Evolutionary conservation across 1,140 invertebrate genomes (phyloP), one percentile per base, ranked within the genome.

Genomic region (Colletes latitarsis): DNA sequence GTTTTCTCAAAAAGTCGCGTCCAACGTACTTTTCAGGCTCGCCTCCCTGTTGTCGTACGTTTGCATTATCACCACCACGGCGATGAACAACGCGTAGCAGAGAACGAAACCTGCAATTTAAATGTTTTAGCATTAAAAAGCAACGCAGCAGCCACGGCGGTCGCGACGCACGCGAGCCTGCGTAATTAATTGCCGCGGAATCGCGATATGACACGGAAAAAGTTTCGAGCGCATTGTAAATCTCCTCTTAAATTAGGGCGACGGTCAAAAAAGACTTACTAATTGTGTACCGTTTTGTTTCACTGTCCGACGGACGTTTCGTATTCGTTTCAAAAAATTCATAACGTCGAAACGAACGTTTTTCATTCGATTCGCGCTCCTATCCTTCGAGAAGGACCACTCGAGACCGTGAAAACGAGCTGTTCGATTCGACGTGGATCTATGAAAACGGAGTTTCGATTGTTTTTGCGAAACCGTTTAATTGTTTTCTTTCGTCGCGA

Each of bases 31-130:
- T 88, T 90, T 91, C 6, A 79, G 58, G 57, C 55, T 88, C 53
- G 83, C 78, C 77, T 90, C 85, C 49, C 83, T 90, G 74, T 62
- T 94, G 8, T 90, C 90, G 46, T 87, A 83, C 12, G 89, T 76
- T 53, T 93, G 93, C 92, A 91, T 95, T 60, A 94, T 74, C 30
- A 96, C 89, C 8, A 96, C 95, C 17, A 93, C 92, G 0, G 93
- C 10, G 52, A 96, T 95, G 87, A 96, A 96, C 1, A 95, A n/a
- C 15, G 93, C 79, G 85, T 96, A 96, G 57, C 95, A 82, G 19
- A 92, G 52, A 30, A 96, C 93, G 83, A 95, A 95, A 81, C 91
- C 91, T 91, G 82, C n/a, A 89, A 90, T 82, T 77, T 82, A 87
- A 85, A 86, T 84, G 57, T 66, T 79, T 86, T 57, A 85, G 57